A percentile compares a stretch with the other conserved stretches of the same genome.
Conservation (phyloP, 2,888 invertebrate genomes). For the Rhingia campestris region DNA sequence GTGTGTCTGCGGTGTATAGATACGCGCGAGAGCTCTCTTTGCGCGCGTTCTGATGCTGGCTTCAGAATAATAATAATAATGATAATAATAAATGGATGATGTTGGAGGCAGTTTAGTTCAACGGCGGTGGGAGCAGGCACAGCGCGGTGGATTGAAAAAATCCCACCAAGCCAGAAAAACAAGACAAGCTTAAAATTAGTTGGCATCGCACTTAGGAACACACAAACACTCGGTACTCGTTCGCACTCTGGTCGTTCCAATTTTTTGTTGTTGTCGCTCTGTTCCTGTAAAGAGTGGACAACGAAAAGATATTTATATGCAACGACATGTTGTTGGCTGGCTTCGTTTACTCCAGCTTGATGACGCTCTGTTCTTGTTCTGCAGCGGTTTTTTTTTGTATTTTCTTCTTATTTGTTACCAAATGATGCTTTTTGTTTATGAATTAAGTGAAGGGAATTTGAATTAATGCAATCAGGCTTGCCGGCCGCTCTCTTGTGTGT, state of each 20-base stretch:
- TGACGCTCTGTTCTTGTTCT: conserved; percentile 56
- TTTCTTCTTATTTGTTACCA: conserved; percentile 14
- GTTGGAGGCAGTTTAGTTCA: background rate
- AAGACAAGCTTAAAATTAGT: conserved; percentile 74
- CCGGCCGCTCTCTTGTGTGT: conserved; percentile 14
- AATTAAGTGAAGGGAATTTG: conserved; percentile 72
- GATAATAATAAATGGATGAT: conserved; percentile 60
- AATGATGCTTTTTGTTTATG: conserved; percentile 60
- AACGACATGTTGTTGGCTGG: conserved; percentile 49
- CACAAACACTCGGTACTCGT: conserved; percentile 64
- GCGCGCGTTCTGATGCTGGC: conserved; percentile 4
- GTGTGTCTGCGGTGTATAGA: background rate
- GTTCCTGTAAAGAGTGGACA: conserved; percentile 55
- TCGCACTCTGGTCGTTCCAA: conserved; percentile 52
- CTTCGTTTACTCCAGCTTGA: conserved; percentile 29
- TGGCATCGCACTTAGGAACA: conserved; percentile 70
- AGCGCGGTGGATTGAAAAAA: conserved; percentile 10
- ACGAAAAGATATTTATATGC: conserved; percentile 59
- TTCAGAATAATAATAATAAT: conserved; percentile 67
- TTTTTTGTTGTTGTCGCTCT: conserved; percentile 21
- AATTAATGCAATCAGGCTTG: conserved; percentile 68
- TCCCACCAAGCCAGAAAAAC: conserved; percentile 72
- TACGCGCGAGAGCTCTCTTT: background rate
- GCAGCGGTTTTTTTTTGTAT: background rate
- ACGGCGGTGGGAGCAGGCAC: too few relatives aligned